Base-by-base conservation (phyloP, 2,888 invertebrate genomes). In the Diabrotica balteata region DNA sequence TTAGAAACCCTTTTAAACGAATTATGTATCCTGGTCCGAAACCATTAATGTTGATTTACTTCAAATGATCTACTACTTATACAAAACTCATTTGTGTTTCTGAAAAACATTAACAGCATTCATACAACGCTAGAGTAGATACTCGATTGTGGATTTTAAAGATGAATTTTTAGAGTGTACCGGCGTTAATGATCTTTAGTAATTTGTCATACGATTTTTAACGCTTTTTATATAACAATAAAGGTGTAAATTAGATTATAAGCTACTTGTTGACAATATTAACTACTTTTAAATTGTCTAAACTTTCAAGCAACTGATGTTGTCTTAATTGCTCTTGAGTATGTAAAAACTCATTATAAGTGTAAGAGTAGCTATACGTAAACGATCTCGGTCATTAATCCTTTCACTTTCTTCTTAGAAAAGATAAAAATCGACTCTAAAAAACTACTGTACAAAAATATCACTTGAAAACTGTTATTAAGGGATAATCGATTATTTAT, bases 1-100 rank as follows among this genome's bases (percentile, higher is more conserved):
- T 83, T 83, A 82, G 82, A 82, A 77, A 82, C 83, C 83, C 82
- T 83, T 83, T 83, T 82, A 82, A 83, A 83, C 82, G 82, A 83
- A 83, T 83, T 82, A 76, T 59, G 51, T 77, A 75, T 73, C 81
- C 82, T 82, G 80, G 81, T 82, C 81, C 78, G 80, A 80, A 57
- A 79, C 75, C 81, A 82, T 82, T 82, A 83, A 83, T 82, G 80
- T 80, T 80, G 79, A 81, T 82, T 80, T 80, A 76, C 77, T 77
- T 77, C 74, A 74, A 76, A 76, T 74, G 73, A 75, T 68, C 74
- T 68, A 74, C 75, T 72, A 71, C 53, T 66, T 32, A 61, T 68
- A 58, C 51, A 58, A 55, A 74, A 66, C 60, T 51, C 60, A 66
- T 61, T 61, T 64, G 46, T 64, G 67, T 22, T 43, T 58, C 32